phyloP scores from a whole-genome alignment of 2,113 vertebrate genomes.

The Neoarius graeffei region DNA sequence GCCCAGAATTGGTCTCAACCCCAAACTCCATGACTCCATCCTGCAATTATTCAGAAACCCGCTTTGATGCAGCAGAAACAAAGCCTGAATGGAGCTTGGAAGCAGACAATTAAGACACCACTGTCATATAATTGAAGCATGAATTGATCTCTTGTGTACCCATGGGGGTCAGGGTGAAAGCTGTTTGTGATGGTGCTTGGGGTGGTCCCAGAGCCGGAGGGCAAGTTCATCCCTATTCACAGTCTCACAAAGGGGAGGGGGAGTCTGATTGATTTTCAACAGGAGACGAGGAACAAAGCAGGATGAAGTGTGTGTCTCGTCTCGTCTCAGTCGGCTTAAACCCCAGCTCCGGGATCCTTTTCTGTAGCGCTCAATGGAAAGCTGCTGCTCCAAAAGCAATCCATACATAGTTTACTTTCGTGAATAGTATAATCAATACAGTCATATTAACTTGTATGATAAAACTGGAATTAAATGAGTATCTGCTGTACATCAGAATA shows the following conservation, averaged over 20 bases:
- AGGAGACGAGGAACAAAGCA: slow-evolving; percentile 53
- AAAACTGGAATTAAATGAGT: neutral
- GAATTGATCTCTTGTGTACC: neutral
- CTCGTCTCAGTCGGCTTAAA: neutral
- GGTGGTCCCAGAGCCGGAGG: slow-evolving; percentile 38
- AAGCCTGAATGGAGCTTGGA: slow-evolving; percentile 8
- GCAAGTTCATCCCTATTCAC: slow-evolving; percentile 14
- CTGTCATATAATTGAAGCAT: slow-evolving; percentile 29
- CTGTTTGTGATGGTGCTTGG: slow-evolving; percentile 10
- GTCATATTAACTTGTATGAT: neutral
- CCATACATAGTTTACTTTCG: neutral
- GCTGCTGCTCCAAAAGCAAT: neutral
- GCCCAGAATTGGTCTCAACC: neutral
- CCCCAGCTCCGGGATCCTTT: neutral
- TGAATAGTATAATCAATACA: neutral
- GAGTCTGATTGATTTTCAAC: slow-evolving; percentile 64
- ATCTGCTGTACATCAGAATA: neutral
- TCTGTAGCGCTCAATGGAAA: neutral
- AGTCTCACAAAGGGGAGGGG: slow-evolving; percentile 48
- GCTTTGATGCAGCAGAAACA: neutral
- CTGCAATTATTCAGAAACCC: neutral
- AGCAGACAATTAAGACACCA: slow-evolving; percentile 25
- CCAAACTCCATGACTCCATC: neutral
- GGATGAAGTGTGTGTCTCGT: slow-evolving; percentile 50
- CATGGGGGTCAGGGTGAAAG: slow-evolving; percentile 7